Conservation (phyloP, 2,113 vertebrate genomes). For the Crypturellus undulatus region DNA sequence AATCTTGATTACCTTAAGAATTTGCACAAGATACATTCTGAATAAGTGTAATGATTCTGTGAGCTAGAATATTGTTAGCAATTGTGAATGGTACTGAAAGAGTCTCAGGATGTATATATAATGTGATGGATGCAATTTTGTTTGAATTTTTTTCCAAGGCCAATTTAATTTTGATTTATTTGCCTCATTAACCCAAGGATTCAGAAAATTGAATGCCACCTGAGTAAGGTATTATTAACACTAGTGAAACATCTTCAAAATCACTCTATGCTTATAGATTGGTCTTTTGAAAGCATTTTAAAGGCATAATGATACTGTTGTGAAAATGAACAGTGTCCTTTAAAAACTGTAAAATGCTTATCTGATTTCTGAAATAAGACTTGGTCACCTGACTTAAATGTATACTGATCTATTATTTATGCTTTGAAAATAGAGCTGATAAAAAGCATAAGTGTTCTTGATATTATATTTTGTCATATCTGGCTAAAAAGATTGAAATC, state of each 20-base stretch:
- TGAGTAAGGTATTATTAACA: constrained; percentile 64
- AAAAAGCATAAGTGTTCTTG: constrained; percentile 99
- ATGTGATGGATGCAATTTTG: constrained; percentile 51
- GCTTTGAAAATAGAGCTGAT: constrained; percentile 96
- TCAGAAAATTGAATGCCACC: constrained; percentile 68
- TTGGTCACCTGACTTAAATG: constrained; percentile 89
- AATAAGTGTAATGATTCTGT: constrained; percentile 65
- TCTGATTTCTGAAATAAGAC: constrained; percentile 67
- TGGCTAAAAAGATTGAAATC: constrained; percentile 99
- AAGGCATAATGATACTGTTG: constrained; percentile 59
- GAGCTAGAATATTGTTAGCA: constrained; percentile 60
- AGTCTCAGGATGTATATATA: constrained; percentile 43
- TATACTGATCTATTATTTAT: constrained; percentile 99
- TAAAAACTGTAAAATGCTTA: constrained; percentile 68
- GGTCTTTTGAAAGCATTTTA: constrained; percentile 63
- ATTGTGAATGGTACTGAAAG: constrained; percentile 22
- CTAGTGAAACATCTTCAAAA: constrained; percentile 62
- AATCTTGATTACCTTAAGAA: constrained; percentile 62
- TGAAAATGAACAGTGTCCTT: constrained; percentile 54
- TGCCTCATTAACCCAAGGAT: constrained; percentile 74
- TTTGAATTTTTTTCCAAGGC: constrained; percentile 42
- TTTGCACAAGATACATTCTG: constrained; percentile 36
- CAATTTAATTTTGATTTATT: constrained; percentile 80
- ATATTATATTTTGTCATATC: constrained; percentile 99
- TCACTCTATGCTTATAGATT: constrained; percentile 53